Conservation (phyloP, 2,113 vertebrate genomes). For the Oryzias javanicus region DNA sequence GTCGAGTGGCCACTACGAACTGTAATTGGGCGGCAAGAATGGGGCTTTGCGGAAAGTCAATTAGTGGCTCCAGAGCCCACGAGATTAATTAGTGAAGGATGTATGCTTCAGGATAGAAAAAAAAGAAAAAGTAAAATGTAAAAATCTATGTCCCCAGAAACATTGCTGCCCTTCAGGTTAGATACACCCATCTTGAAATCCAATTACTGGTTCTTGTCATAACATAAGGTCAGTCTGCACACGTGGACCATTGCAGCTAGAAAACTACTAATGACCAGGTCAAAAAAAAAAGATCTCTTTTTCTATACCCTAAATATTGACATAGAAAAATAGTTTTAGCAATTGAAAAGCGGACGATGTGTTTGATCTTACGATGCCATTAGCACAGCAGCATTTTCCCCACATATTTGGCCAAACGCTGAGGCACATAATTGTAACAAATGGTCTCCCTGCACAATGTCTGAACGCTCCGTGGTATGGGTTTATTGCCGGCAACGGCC, state of each 20-base stretch:
- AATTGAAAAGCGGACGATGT: not conserved
- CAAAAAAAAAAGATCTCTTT: not conserved
- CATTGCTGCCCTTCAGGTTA: conserved; percentile 14
- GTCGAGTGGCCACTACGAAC: conserved; percentile 5
- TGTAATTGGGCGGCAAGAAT: conserved; percentile 19
- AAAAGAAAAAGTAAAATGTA: conserved; percentile 33
- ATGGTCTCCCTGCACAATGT: conserved; percentile 27
- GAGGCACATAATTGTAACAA: conserved; percentile 43
- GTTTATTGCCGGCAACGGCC: conserved; percentile 40
- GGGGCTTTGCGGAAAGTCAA: conserved; percentile 36
- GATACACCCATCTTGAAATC: conserved; percentile 33
- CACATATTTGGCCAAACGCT: conserved; percentile 25
- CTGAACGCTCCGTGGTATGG: conserved; percentile 39
- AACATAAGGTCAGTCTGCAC: conserved; percentile 28
- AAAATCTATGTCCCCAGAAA: conserved; percentile 4
- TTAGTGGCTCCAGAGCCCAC: conserved; percentile 26
- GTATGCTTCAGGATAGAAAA: conserved; percentile 36
- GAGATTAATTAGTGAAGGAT: conserved; percentile 45
- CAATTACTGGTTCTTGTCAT: conserved; percentile 36
- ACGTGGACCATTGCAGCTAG: conserved; percentile 3
- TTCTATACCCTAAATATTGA: not conserved
- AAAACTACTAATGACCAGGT: conserved; percentile 21
- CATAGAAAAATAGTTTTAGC: not conserved
- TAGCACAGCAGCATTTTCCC: conserved; percentile 21
- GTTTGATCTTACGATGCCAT: conserved; percentile 17